Evolutionary conservation across 2,888 invertebrate genomes (phyloP).

Genomic region (Drosophila hamatofila): DNA sequence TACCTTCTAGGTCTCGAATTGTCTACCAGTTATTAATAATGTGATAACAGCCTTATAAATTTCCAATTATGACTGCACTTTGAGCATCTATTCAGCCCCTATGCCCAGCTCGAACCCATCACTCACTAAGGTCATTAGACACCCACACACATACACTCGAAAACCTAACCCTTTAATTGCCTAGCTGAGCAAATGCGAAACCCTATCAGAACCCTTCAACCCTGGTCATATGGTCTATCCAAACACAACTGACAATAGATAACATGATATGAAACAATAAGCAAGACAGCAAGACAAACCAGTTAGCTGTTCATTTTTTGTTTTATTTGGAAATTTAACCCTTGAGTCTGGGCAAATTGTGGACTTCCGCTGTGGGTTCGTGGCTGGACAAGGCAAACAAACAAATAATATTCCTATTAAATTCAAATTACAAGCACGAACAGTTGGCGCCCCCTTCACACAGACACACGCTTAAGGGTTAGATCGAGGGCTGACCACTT

Average conservation of each 20-base stretch:
- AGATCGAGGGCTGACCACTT: constrained; percentile 61
- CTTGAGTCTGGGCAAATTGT: constrained; percentile 59
- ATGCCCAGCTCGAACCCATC: constrained; percentile 13
- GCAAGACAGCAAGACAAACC: constrained; percentile 19
- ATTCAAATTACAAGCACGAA: constrained; percentile 74
- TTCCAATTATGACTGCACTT: constrained; percentile 11
- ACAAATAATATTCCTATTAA: constrained; percentile 71
- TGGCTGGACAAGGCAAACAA: constrained; percentile 46
- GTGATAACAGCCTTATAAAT: constrained; percentile 20
- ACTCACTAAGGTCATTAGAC: constrained; percentile 23
- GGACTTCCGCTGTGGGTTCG: constrained; percentile 45
- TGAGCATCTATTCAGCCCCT: constrained; percentile 10
- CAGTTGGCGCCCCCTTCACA: constrained; percentile 52
- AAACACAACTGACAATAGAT: constrained; percentile 47
- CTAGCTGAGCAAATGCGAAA: constrained; percentile 41
- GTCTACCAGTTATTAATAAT: constrained; percentile 2
- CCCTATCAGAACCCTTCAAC: constrained; percentile 26
- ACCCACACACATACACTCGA: constrained; percentile 13
- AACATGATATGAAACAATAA: constrained; percentile 56
- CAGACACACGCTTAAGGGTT: constrained; percentile 39
- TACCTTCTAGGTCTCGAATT: not conserved
- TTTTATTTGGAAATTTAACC: constrained; percentile 49
- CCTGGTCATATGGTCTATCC: constrained; percentile 36
- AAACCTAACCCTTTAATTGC: constrained; percentile 68
- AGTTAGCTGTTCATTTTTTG: constrained; percentile 25